Percentiles rank a stretch among this genome's conserved stretches.
These are phyloP conservation scores for Myotis brandtii DNA, from an alignment of 2,113 vertebrate genomes.

Conservation along the genomic window DNA sequence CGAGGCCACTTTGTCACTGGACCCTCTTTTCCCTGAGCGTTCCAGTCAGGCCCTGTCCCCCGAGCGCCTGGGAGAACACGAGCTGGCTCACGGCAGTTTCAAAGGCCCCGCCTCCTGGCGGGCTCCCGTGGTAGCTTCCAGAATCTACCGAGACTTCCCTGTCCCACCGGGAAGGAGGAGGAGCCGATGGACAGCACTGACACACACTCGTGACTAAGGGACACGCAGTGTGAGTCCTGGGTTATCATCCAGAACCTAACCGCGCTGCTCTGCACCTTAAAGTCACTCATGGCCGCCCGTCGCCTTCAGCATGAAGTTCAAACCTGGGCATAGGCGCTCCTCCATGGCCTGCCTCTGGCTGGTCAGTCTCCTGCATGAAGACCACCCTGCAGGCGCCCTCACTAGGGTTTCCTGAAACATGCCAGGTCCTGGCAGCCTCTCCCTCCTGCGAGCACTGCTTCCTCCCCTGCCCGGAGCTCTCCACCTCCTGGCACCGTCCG, in stretches of 20 bases:
- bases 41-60: conserved; percentile 4
- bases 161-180: conserved; percentile 58
- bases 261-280: not conserved
- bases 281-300: not conserved
- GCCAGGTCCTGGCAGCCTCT: not conserved
- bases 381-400: not conserved
- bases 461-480: not conserved
- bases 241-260: not conserved
- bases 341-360: not conserved
- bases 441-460: not conserved
- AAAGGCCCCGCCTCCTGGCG: conserved; percentile 52
- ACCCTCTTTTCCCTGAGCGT: too few species aligned
- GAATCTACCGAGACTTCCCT: conserved; percentile 57
- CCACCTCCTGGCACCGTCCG: not conserved
- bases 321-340: not conserved
- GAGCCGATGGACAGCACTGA: not conserved
- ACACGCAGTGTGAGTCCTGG: rapidly evolving
- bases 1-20: not conserved
- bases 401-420: not conserved
- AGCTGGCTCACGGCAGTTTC: conserved; percentile 50
- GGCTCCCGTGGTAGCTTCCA: not conserved
- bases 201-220: not conserved
- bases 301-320: not conserved
- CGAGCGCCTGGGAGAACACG: not conserved
- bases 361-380: not conserved